A percentile compares a stretch with the other conserved stretches of the same genome.
Evolutionary conservation across 2,888 invertebrate species (phyloP).

Genomic region (Caenorhabditis macrosperma): DNA sequence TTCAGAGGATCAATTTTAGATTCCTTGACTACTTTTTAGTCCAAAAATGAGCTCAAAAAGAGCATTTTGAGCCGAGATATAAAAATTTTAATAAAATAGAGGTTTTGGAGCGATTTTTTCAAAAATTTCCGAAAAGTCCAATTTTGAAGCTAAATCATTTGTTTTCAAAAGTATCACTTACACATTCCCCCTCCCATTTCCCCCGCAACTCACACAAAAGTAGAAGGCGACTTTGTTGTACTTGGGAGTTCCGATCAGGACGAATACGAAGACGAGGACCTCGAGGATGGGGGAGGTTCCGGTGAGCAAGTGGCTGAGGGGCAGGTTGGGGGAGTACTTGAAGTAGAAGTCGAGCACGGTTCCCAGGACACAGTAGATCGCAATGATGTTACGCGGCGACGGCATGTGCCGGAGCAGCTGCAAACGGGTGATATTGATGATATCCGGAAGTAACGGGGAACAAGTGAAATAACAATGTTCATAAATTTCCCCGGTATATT

Average conservation of each 20-base stretch:
- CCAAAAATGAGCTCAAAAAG: too few relatives aligned
- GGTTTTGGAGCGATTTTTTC: too few relatives aligned
- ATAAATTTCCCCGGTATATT: too few relatives aligned
- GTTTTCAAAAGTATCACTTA: neutral
- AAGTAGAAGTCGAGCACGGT: constrained; percentile 18
- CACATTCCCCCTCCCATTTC: neutral
- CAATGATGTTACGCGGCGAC: neutral
- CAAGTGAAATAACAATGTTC: too few relatives aligned
- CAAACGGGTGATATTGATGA: neutral
- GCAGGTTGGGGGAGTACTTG: constrained; percentile 19
- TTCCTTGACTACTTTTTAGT: too few relatives aligned
- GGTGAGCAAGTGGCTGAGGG: constrained; percentile 13
- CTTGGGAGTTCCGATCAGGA: neutral
- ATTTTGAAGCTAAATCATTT: too few relatives aligned
- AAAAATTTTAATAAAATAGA: too few relatives aligned
- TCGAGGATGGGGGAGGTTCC: constrained; percentile 31
- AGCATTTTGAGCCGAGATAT: too few relatives aligned
- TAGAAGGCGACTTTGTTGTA: constrained; percentile 5
- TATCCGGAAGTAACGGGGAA: neutral
- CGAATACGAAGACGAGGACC: constrained; percentile 5
- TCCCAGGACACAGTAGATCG: neutral
- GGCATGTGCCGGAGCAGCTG: constrained; percentile 4
- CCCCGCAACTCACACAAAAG: constrained; percentile 22
- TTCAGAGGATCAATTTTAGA: too few relatives aligned
- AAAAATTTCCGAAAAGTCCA: too few relatives aligned